Evolutionary conservation across 2,888 invertebrate species (phyloP).

Genomic region (Drosophila meridionalis): DNA sequence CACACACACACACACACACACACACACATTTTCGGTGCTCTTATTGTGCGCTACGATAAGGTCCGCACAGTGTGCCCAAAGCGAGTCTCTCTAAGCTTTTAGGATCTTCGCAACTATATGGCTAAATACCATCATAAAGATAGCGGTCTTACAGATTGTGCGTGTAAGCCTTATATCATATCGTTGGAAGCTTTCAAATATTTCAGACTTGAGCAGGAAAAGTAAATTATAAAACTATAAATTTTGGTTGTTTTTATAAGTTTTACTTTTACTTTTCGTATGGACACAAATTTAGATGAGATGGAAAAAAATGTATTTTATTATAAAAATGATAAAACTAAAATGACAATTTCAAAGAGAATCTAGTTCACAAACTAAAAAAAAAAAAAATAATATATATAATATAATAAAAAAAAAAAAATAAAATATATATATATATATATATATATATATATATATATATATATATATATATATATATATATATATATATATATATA

Average conservation of each 20-base stretch:
- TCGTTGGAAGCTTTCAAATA: not conserved
- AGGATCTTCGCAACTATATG: conserved; percentile 28
- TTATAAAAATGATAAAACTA: no score
- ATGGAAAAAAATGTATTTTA: not conserved
- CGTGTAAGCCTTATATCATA: conserved; percentile 31
- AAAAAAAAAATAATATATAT: no score
- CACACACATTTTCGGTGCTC: conserved; percentile 13
- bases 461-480: no score
- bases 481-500: no score
- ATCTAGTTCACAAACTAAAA: no score
- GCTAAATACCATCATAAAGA: conserved; percentile 53
- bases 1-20: no score
- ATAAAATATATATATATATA: no score
- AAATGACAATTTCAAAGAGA: no score
- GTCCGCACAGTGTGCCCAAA: conserved; percentile 53
- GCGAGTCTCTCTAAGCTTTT: conserved; percentile 41
- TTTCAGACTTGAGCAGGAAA: not conserved
- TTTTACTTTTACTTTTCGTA: no score
- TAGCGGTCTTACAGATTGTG: conserved; percentile 25
- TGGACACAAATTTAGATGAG: not conserved
- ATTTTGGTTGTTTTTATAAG: not conserved
- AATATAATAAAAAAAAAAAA: no score
- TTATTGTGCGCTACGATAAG: conserved; percentile 37
- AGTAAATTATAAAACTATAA: not conserved
- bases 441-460: no score